Percentiles rank a stretch among this genome's conserved stretches.
Evolutionary conservation across 1,140 invertebrate species (phyloP).

Genomic region (Hesperophylax magnus): DNA sequence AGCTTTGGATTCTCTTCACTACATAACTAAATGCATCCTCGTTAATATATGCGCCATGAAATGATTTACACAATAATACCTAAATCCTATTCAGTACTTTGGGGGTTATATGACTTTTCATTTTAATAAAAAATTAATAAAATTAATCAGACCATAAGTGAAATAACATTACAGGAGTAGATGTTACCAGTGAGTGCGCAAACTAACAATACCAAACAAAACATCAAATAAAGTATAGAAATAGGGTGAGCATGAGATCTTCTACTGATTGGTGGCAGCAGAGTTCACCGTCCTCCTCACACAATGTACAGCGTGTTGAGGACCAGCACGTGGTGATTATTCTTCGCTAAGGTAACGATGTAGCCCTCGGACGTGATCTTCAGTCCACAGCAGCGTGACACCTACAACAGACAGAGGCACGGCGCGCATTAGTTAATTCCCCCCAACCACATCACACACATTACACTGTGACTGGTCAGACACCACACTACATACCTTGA

Average conservation of each 20-base stretch:
- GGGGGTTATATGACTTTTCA: constrained; percentile 59
- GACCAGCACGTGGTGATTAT: constrained; percentile 97
- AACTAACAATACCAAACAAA: constrained; percentile 60
- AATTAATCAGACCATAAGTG: constrained; percentile 57
- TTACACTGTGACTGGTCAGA: too few species aligned
- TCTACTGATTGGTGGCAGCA: constrained; percentile 59
- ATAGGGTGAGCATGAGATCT: constrained; percentile 67
- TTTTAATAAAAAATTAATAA: constrained; percentile 55
- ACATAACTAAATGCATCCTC: constrained; percentile 71
- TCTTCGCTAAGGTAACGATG: constrained; percentile 97
- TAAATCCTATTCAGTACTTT: constrained; percentile 69
- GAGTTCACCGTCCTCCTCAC: constrained; percentile 73
- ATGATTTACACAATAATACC: constrained; percentile 58
- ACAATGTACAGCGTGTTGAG: constrained; percentile 95
- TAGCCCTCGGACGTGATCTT: constrained; percentile 97
- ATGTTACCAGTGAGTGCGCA: constrained; percentile 49
- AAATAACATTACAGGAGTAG: constrained; percentile 55
- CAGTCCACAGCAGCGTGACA: constrained; percentile 96
- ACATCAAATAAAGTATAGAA: constrained; percentile 66
- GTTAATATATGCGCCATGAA: constrained; percentile 55
- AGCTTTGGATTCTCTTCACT: constrained; percentile 71
- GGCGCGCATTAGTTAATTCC: background rate
- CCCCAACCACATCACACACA: background rate
- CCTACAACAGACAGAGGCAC: constrained; percentile 70
- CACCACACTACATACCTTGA: constrained; percentile 78